Conservation (phyloP, 2,797 vertebrate genomes). For the Austrolebias charrua region DNA sequence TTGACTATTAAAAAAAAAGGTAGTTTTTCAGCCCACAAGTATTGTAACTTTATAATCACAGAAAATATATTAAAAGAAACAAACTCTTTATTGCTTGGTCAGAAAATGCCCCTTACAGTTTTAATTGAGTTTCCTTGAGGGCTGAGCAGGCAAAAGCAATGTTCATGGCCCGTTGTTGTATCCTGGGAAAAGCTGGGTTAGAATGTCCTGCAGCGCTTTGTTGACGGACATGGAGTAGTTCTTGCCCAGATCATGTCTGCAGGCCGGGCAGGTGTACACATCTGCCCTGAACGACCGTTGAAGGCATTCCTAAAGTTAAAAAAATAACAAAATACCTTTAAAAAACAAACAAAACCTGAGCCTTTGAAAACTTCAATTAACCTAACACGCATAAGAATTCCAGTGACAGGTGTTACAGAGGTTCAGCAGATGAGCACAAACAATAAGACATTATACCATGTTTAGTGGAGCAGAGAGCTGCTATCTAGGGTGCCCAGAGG, state of each 20-base stretch:
- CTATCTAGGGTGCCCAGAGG: no score
- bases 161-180: constrained; percentile 94
- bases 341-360: no score
- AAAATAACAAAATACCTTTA: neutral
- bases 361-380: no score
- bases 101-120: constrained; percentile 74
- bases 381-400: no score
- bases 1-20: constrained; percentile 38
- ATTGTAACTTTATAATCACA: constrained; percentile 68
- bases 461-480: no score
- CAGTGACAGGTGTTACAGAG: no score
- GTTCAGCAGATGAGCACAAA: no score
- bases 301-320: constrained; percentile 86
- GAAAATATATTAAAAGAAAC: constrained; percentile 82
- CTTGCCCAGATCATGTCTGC: constrained; percentile 90
- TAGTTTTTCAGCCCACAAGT: constrained; percentile 60
- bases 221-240: constrained; percentile 88
- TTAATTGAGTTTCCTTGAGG: constrained; percentile 45
- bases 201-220: constrained; percentile 85
- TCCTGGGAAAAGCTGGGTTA: constrained; percentile 93
- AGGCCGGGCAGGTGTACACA: constrained; percentile 94
- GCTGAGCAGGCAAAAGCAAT: constrained; percentile 33
- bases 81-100: constrained; percentile 74
- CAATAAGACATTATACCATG: no score
- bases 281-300: constrained; percentile 94